These are phyloP conservation scores for Globia sparganii DNA, from an alignment of 2,888 invertebrate species.

Conservation along the genomic window DNA sequence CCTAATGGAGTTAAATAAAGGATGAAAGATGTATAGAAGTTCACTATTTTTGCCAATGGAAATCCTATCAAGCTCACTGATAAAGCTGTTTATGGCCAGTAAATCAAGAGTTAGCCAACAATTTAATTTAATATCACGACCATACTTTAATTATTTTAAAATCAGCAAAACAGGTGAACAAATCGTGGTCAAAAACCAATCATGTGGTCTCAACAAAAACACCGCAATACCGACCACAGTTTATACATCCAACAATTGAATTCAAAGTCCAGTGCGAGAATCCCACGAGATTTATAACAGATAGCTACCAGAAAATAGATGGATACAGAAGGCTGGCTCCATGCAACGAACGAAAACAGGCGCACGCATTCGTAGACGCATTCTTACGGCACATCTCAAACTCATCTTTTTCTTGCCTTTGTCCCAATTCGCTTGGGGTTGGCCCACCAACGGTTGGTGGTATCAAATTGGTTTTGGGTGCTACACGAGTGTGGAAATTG, in stretches of 20 bases:
- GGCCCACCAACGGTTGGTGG: no score
- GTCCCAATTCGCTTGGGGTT: neutral
- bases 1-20: neutral
- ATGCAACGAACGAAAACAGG: neutral
- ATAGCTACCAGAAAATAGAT: conserved; percentile 23
- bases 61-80: neutral
- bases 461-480: no score
- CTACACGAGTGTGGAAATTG: no score
- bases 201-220: conserved; percentile 36
- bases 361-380: neutral
- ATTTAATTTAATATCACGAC: neutral
- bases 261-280: conserved; percentile 56
- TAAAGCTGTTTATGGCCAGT: neutral
- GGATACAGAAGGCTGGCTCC: conserved; percentile 9
- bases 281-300: conserved; percentile 63
- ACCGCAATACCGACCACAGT: conserved; percentile 38
- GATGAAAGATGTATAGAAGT: neutral
- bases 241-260: conserved; percentile 58
- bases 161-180: conserved; percentile 5
- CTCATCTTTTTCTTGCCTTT: neutral
- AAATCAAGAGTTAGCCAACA: neutral
- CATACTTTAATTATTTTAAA: neutral
- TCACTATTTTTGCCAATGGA: neutral
- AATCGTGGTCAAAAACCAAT: conserved; percentile 44
- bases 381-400: neutral